These are phyloP conservation scores for Zaprionus lineosus DNA, from an alignment of 2,888 invertebrate genomes.

Conservation along the genomic window DNA sequence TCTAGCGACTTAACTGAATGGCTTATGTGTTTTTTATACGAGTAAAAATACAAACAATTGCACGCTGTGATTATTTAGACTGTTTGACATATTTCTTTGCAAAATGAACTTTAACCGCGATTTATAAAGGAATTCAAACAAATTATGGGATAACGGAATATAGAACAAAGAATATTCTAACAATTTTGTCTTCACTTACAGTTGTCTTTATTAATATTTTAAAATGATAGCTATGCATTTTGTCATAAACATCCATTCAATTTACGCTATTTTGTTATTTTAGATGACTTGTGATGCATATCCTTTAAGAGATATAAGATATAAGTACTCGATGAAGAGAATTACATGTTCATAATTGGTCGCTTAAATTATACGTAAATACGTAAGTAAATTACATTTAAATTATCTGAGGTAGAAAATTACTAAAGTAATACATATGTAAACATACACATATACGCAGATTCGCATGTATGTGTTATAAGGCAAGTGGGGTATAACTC, in stretches of 20 bases:
- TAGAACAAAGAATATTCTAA: constrained; percentile 14
- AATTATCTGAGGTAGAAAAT: constrained; percentile 76
- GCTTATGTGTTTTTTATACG: constrained; percentile 12
- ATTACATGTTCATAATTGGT: constrained; percentile 44
- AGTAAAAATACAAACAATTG: constrained; percentile 46
- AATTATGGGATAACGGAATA: no score
- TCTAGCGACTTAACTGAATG: constrained; percentile 59
- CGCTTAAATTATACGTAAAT: constrained; percentile 65
- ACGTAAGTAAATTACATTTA: constrained; percentile 65
- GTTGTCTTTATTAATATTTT: constrained; percentile 43
- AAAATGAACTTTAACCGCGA: no score
- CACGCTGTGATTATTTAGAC: no score
- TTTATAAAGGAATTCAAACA: no score
- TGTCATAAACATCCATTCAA: constrained; percentile 31
- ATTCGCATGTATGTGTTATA: constrained; percentile 58
- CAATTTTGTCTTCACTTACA: constrained; percentile 30
- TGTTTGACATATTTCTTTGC: no score
- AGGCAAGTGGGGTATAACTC: constrained; percentile 70
- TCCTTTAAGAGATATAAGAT: constrained; percentile 21
- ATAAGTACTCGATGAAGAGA: constrained; percentile 29
- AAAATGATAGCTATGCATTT: constrained; percentile 47
- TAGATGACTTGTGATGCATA: constrained; percentile 52
- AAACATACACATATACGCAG: no score
- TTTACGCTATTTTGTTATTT: constrained; percentile 53
- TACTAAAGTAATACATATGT: constrained; percentile 77